Evolutionary conservation across 2,797 vertebrate species (phyloP), one percentile per base, ranked within the genome.

Genomic region (Crossoptilon crossoptilon): DNA sequence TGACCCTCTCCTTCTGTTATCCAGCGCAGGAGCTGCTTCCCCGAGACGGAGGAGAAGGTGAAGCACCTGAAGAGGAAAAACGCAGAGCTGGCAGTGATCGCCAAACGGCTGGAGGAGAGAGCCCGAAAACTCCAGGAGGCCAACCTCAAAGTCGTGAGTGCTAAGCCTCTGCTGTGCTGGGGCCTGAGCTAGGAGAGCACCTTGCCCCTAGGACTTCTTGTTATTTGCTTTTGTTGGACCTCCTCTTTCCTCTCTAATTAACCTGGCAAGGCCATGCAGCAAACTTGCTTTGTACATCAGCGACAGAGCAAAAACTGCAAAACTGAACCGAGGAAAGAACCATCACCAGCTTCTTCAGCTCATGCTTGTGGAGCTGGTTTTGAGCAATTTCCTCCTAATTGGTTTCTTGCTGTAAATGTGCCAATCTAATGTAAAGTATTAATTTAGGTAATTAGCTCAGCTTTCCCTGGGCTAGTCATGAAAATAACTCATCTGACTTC

Each of bases 41-140:
- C 99, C 2, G 99, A 99, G 97, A 99, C 99, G 0, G 99, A 99
- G 97, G 99, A 99, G 98, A 99, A 99, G 97, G 99, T 99, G 95
- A 98, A 98, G 97, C 98, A 99, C 84, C 97, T 99, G 94, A 99
- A 99, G 97, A 98, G 98, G 93, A 99, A 99, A 97, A 99, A 99
- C 4, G 99, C 99, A 0, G 99, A 99, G 96, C 98, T 99, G 97
- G 98, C 99, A 0, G 98, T 99, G 97, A 99, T 99, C 1, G 99
- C 99, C 81, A 99, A 99, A 96, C 98, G 99, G 66, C 98, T 99
- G 96, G 99, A 99, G 93, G 99, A 99, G 84, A 98, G 99, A 96
- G 99, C 99, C 4, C 97, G 97, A 41, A 99, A 99, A 88, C 98
- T 99, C 66, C 99, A 99, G 97, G 99, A 99, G 92, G 99, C 99